Percentiles rank a stretch among this genome's conserved stretches.
These are phyloP conservation scores for Dryas iulia DNA, from an alignment of 1,140 invertebrate genomes.

Conservation along the genomic window DNA sequence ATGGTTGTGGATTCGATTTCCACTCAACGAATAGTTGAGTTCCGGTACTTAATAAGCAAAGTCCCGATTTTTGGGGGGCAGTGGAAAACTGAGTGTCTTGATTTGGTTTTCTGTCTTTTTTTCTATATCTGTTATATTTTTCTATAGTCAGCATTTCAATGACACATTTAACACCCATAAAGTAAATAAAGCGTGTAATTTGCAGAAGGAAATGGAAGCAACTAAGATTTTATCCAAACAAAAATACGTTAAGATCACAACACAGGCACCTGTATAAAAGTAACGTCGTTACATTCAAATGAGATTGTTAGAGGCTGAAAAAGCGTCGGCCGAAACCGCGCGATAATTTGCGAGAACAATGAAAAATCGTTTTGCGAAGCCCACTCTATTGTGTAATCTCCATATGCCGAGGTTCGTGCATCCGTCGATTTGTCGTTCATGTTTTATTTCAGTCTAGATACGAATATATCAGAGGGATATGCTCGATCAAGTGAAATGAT, in stretches of 20 bases:
- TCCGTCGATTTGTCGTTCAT: conserved; percentile 16
- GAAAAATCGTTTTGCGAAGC: conserved; percentile 11
- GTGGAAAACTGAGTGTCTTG: too few species aligned
- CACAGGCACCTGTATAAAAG: background rate
- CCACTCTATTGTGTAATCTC: conserved; percentile 14
- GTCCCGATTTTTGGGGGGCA: too few species aligned
- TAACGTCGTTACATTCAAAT: conserved; percentile 17
- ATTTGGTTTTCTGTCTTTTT: too few species aligned
- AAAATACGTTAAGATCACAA: background rate
- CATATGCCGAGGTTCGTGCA: conserved; percentile 2
- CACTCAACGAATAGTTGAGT: too few species aligned
- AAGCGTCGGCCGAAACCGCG: conserved; percentile 4
- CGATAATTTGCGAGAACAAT: conserved; percentile 24
- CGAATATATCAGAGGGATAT: background rate
- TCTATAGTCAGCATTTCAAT: background rate
- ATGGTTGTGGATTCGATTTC: too few species aligned
- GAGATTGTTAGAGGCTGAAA: conserved; percentile 16
- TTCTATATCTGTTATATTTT: too few species aligned
- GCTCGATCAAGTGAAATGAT: conserved; percentile 1
- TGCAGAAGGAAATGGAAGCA: background rate
- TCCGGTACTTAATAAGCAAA: too few species aligned
- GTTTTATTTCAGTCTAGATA: conserved; percentile 15
- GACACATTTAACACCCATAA: background rate
- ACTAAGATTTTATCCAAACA: background rate
- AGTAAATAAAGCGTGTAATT: background rate